phyloP scores from a whole-genome alignment of 2,888 invertebrate species.

The Dysmachus trigonus region DNA sequence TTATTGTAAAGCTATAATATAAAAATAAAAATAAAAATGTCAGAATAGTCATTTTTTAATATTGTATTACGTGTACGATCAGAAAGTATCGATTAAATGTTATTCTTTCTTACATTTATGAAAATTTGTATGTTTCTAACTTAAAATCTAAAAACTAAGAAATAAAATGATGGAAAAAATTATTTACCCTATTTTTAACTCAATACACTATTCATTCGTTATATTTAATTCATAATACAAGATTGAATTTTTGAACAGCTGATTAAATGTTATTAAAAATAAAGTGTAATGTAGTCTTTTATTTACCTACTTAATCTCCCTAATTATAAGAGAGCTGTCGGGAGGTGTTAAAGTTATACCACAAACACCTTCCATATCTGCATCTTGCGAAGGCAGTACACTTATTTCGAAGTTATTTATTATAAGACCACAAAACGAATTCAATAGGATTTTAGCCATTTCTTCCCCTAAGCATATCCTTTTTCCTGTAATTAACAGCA shows the following conservation, averaged over 20 bases:
- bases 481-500: constrained; percentile 69
- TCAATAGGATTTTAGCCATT: constrained; percentile 76
- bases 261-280: background rate
- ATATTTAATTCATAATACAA: background rate
- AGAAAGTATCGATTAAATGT: background rate
- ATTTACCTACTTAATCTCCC: constrained; percentile 11
- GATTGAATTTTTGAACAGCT: background rate
- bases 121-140: background rate
- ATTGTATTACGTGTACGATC: background rate
- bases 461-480: constrained; percentile 88
- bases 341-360: constrained; percentile 81
- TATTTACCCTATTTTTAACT: background rate
- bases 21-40: constrained; percentile 51
- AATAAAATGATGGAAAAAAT: constrained; percentile 30
- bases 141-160: constrained; percentile 44
- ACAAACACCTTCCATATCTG: constrained; percentile 74
- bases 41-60: background rate
- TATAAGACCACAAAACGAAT: constrained; percentile 72
- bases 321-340: constrained; percentile 64
- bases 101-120: background rate
- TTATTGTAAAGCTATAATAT: constrained; percentile 54
- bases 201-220: background rate
- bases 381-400: constrained; percentile 60
- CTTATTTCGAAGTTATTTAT: constrained; percentile 68
- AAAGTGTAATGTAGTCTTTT: background rate